Evolutionary conservation across 2,888 invertebrate species (phyloP).

Genomic region (Bedellia somnulentella): DNA sequence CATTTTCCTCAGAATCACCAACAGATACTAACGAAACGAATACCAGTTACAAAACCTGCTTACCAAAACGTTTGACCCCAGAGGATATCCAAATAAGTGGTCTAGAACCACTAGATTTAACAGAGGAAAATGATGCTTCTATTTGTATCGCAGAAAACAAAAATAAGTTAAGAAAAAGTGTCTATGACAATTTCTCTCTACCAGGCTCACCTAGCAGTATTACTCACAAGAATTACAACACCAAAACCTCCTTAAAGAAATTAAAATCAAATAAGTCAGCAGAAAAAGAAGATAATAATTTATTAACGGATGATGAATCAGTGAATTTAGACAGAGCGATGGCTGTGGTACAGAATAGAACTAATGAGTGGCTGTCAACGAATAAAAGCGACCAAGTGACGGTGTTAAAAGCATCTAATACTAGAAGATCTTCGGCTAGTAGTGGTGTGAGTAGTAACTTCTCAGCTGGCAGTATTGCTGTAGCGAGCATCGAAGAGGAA

Average conservation of each 20-base stretch:
- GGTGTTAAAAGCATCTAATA: constrained; percentile 23
- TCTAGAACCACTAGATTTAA: constrained; percentile 9
- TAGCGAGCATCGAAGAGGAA: constrained; percentile 68
- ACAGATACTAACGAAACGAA: constrained; percentile 18
- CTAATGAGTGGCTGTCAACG: constrained; percentile 36
- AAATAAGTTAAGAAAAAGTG: too few relatives aligned
- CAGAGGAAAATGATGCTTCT: background rate
- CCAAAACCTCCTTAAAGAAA: constrained; percentile 31
- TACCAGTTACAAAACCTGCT: constrained; percentile 33
- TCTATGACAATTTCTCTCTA: constrained; percentile 44
- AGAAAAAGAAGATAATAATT: background rate
- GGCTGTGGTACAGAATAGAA: constrained; percentile 36
- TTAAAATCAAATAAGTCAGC: background rate
- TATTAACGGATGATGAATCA: constrained; percentile 10
- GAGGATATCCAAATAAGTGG: constrained; percentile 32
- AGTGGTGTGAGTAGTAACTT: constrained; percentile 47
- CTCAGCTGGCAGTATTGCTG: constrained; percentile 41
- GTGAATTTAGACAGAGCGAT: constrained; percentile 30
- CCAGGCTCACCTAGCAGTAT: constrained; percentile 43
- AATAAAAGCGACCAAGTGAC: constrained; percentile 11
- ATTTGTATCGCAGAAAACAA: too few relatives aligned
- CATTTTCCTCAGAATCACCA: too few relatives aligned
- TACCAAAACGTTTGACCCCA: constrained; percentile 18
- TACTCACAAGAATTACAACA: constrained; percentile 37
- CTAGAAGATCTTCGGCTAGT: constrained; percentile 44